Evolutionary conservation across 2,888 invertebrate genomes (phyloP), one percentile per base, ranked within the genome.

Genomic region (Oasisia sp.): DNA sequence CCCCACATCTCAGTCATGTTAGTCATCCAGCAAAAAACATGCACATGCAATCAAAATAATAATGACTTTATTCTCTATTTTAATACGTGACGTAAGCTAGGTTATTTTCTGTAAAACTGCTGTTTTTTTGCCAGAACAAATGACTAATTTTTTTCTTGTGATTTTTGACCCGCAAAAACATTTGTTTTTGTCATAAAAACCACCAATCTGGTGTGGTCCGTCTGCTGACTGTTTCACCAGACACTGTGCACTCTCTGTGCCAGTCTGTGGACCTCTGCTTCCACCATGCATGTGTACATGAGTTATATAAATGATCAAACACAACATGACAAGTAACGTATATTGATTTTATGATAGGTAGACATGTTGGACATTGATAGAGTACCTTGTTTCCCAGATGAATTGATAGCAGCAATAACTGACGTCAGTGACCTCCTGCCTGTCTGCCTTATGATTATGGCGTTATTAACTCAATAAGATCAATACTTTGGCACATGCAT

Each of bases 271-370:
- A n/a, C n/a, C n/a, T 38, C 38, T 38, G 38, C 38, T 38, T 3
- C 74, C n/a, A 27, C n/a, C 74, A n/a, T 27, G 27, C n/a, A 5
- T 74, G 38, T 38, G 38, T n/a, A 27, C 74, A 50, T n/a, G 74
- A 27, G 27, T 74, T 74, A 74, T 27, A 38, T 38, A 38, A 2
- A 38, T 38, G 74, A 74, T 74, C 74, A 74, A 74, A 74, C 74
- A 74, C 7, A 19, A 74, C 74, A 74, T n/a, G 19, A 74, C 74
- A 74, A 74, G 74, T 27, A 27, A 74, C 74, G 27, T 74, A 74
- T 74, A 74, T 74, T 74, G 74, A 74, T 74, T 74, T 74, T 74
- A 74, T 74, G 74, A 74, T 74, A 74, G 74, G 74, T 27, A 74
- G 5, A n/a, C 74, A 27, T 74, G 74, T 74, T 74, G 19, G 74